phyloP scores from a whole-genome alignment of 2,888 invertebrate species.

The Osedax frankpressi region DNA sequence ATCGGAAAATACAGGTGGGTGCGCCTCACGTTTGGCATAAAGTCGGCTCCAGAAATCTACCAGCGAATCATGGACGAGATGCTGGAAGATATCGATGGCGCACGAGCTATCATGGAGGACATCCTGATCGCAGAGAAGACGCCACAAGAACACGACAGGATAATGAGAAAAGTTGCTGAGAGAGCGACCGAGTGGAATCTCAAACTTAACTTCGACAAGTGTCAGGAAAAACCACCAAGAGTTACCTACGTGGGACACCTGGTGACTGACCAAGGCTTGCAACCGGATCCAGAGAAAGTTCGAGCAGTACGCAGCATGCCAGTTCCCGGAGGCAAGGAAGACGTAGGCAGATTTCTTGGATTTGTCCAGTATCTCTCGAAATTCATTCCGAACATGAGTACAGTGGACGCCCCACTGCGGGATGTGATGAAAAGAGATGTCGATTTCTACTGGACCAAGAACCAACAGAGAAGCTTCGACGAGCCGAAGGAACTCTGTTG shows the following conservation, averaged over 20 bases:
- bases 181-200: neutral
- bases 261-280: too few species aligned
- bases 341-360: neutral
- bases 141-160: neutral
- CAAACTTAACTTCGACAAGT: too few species aligned
- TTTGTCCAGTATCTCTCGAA: constrained; percentile 1
- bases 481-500: neutral
- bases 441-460: too few species aligned
- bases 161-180: neutral
- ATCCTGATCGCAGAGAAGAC: neutral
- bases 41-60: constrained; percentile 12
- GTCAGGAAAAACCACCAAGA: too few species aligned
- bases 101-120: constrained; percentile 5
- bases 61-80: neutral
- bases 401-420: constrained; percentile 1
- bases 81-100: constrained; percentile 7
- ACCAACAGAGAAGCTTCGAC: neutral
- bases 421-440: constrained; percentile 1
- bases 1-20: constrained; percentile 28
- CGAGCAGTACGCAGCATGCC: neutral
- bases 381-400: too few species aligned
- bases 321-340: neutral
- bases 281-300: constrained; percentile 1
- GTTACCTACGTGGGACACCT: too few species aligned
- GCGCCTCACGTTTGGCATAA: constrained; percentile 25